Base-by-base conservation (phyloP, 2,888 invertebrate species). In the Dascillus cervinus region DNA sequence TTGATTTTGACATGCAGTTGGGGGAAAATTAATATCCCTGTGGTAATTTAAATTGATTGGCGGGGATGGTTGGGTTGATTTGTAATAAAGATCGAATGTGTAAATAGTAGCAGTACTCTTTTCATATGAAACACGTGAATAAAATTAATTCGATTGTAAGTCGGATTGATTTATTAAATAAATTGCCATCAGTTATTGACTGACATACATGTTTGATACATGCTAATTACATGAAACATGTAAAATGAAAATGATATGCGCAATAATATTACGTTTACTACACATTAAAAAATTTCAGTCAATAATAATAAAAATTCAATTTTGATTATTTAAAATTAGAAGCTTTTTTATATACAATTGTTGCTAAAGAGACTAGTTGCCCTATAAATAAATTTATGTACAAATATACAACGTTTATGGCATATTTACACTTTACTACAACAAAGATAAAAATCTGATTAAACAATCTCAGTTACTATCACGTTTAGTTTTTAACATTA, bases 201-300 rank as follows among this genome's bases (percentile, higher is more conserved):
- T 59, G 58, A 59, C 55, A 61, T 57, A 55, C 53, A 55, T 55
- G 52, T 43, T 36, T 43, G 32, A 56, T 51, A 55, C 49, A 52
- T 51, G 51, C 52, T 55, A 56, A 42, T 50, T 57, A 59, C 53
- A 59, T 53, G 50, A 53, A 60, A 60, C 58, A 60, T 60, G 55
- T 60, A 61, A 55, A 59, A 55, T 52, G n/a, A n/a, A 55, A 52
- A 49, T 56, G 56, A 58, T 60, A 58, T 59, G 58, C 55, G 54
- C 57, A n/a, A n/a, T n/a, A 26, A 57, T 51, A 46, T 41, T 45
- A 48, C 47, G 50, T 24, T 30, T 28, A 38, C 28, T 32, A 26
- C 25, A 50, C 43, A 50, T 52, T 50, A 46, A 45, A 44, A 49
- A 32, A 34, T n/a, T n/a, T 52, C 53, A 53, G 52, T 55, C 50